Base-by-base conservation (phyloP, 2,113 vertebrate genomes). In the Excalfactoria chinensis region DNA sequence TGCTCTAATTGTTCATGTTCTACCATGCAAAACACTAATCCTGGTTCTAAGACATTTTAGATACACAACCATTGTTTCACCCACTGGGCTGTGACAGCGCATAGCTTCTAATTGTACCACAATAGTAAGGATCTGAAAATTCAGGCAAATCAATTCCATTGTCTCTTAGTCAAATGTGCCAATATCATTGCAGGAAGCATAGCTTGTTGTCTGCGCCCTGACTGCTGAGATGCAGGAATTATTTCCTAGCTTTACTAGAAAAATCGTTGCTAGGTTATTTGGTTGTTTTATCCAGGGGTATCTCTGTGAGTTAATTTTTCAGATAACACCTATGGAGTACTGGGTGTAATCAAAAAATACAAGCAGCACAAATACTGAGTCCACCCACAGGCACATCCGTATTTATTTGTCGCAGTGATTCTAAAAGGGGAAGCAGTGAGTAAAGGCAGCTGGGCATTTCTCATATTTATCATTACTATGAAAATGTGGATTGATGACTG, bases 401-500 rank as follows among this genome's bases (percentile, higher is more conserved):
- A 86, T 85, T 83, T 87, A 63, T 95, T 93, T 95, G 82, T 83
- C 72, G 59, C 0, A 44, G 71, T 23, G 41, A 34, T 91, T 68
- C 55, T 80, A 23, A 46, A 67, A 2, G 41, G 80, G 89, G 88
- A 73, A 91, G 56, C 94, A 16, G 23, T 44, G 84, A 72, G 71
- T 88, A 72, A 72, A 95, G 78, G 84, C 74, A 84, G 23, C 0
- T 56, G 68, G 91, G 63, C 82, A 70, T 37, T 37, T 37, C 51
- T 62, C 1, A 0, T 41, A 44, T 69, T 89, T 91, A 63, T 94
- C 14, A 11, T 83, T 79, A 30, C 72, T 55, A 89, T 21, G 22
- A 63, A 67, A 83, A 88, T 43, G 37, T 43, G 88, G 43, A 89
- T 88, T 73, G 85, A 91, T 94, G 87, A 75, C 68, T 74, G 7